A percentile compares a stretch with the other conserved stretches of the same genome.
phyloP scores from a whole-genome alignment of 2,113 vertebrate species.

The Propithecus coquereli region DNA sequence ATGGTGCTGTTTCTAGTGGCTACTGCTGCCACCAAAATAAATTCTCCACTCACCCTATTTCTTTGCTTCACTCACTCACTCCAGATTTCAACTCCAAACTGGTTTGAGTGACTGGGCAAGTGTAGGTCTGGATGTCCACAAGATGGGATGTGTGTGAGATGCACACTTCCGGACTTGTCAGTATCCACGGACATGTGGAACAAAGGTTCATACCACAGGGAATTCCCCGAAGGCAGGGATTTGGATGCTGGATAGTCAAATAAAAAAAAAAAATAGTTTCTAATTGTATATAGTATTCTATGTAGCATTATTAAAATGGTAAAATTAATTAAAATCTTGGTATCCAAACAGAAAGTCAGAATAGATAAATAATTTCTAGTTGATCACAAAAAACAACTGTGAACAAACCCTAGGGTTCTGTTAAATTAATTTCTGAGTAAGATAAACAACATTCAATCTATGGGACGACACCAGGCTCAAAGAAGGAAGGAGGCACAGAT shows the following conservation, averaged over 20 bases:
- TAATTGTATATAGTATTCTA: not conserved
- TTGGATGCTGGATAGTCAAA: not conserved
- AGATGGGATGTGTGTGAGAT: not conserved
- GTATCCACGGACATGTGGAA: fast-evolving
- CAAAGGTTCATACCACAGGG: not conserved
- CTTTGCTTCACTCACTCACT: not conserved
- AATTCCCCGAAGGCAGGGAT: not conserved
- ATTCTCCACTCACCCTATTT: not conserved
- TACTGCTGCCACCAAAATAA: not conserved
- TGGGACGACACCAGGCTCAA: not conserved
- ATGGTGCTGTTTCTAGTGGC: not conserved
- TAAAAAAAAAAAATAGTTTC: not conserved
- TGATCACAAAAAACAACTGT: not conserved
- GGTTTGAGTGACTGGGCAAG: not conserved
- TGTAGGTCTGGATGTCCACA: no score
- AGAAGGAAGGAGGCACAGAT: not conserved
- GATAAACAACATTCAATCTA: not conserved
- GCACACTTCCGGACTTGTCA: not conserved
- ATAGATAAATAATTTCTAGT: not conserved
- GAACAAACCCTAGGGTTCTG: not conserved
- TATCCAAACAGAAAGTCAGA: not conserved
- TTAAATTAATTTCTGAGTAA: not conserved
- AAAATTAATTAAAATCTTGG: constrained; percentile 47
- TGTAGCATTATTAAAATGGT: not conserved
- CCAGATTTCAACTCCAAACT: not conserved